Base-by-base conservation (phyloP, 2,888 invertebrate genomes). In the Cryptus armator region DNA sequence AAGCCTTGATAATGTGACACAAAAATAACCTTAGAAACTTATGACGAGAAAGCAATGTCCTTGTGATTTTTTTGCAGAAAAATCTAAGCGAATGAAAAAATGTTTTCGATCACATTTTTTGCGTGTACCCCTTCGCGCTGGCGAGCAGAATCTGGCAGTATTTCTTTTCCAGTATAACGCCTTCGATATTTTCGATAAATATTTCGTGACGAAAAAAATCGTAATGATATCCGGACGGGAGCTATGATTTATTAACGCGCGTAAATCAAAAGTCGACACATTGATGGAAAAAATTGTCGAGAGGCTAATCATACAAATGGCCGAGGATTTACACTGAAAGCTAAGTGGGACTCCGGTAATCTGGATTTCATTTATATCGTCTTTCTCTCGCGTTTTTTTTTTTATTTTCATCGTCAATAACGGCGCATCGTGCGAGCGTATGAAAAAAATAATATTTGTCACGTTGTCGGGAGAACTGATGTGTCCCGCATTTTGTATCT, bases 391-490 rank as follows among this genome's bases (percentile, higher is more conserved):
- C n/a, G 19, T 43, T 19, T 7, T 43, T 14, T 12, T 56, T 44
- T 14, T 0, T 7, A 24, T 59, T 77, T 46, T 66, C 64, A 43
- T 74, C 56, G 62, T 68, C 56, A 74, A 83, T 67, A 66, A 37
- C 43, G 59, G 66, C 59, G n/a, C 56, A 46, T 48, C 56, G 59
- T 48, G 59, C 48, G 66, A 67, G 16, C 68, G 24, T 24, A 46
- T 68, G 43, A 80, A 71, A n/a, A 48, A 76, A 75, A 79, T 53
- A 70, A 76, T 83, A 79, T 83, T 80, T 66, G 66, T 64, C 67
- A 14, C 37, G 64, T 71, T 66, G 19, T 10, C 32, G 68, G 24
- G 51, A 16, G 51, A 48, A 48, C 51, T 44, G 56, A 32, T 10
- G 37, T 68, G 74, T 48, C 68, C 79, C 70, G 46, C 66, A 80